These are phyloP conservation scores for Arrhopalites spinosus DNA, from an alignment of 2,888 invertebrate genomes.

Conservation along the genomic window DNA sequence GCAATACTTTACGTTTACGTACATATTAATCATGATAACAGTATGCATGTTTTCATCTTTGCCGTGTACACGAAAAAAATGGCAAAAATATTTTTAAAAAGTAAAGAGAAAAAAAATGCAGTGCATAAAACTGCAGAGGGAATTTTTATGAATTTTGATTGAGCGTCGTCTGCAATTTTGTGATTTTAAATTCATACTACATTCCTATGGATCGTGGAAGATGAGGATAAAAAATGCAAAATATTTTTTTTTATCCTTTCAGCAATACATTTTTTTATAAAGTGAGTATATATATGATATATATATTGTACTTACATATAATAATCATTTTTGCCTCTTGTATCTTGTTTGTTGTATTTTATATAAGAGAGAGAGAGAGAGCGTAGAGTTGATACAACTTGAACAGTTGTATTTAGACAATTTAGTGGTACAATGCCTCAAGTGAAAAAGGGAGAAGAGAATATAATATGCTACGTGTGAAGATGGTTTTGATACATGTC, in stretches of 20 bases:
- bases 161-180: too few species aligned
- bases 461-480: neutral
- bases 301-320: neutral
- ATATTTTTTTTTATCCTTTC: neutral
- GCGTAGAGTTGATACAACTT: neutral
- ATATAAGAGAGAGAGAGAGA: neutral
- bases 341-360: neutral
- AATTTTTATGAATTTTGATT: too few species aligned
- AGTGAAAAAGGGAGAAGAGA: neutral
- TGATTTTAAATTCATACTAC: too few species aligned
- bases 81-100: too few species aligned
- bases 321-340: neutral
- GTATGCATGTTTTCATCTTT: too few species aligned
- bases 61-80: too few species aligned
- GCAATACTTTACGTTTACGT: too few species aligned
- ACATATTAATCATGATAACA: too few species aligned
- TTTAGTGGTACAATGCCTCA: neutral
- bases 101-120: too few species aligned
- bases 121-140: too few species aligned
- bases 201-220: too few species aligned
- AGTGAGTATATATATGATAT: neutral
- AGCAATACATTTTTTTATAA: neutral
- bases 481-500: neutral
- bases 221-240: neutral
- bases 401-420: constrained; percentile 6